phyloP scores from a whole-genome alignment of 2,797 vertebrate species.

The Sebastes glaucus region DNA sequence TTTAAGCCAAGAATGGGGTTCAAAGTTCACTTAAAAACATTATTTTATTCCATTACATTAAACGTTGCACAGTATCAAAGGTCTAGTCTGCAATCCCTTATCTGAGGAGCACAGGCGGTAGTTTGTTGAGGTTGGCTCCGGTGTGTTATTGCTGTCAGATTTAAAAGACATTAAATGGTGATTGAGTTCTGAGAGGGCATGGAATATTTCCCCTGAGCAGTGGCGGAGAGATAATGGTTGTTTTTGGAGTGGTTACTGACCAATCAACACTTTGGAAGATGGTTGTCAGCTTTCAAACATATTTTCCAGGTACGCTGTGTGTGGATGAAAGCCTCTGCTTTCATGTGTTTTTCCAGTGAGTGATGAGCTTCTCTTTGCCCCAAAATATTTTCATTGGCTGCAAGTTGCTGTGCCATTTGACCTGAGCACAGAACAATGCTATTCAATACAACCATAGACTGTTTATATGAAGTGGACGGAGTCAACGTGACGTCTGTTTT shows the following conservation, averaged over 20 bases:
- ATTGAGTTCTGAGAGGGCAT: constrained; percentile 5
- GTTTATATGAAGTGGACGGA: no score
- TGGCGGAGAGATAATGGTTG: constrained; percentile 24
- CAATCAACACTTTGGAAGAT: constrained; percentile 37
- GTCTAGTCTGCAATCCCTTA: constrained; percentile 14
- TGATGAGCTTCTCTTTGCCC: constrained; percentile 25
- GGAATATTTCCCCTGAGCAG: constrained; percentile 16
- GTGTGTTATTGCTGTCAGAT: neutral
- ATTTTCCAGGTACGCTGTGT: constrained; percentile 45
- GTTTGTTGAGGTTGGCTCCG: constrained; percentile 40
- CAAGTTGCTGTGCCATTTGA: constrained; percentile 15
- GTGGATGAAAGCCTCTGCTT: constrained; percentile 7
- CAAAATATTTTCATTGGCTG: constrained; percentile 65
- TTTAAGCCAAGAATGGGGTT: neutral
- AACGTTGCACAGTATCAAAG: constrained; percentile 2
- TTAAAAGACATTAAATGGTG: constrained; percentile 26
- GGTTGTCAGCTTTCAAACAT: constrained; percentile 29
- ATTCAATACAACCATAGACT: neutral
- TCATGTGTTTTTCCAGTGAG: constrained; percentile 38
- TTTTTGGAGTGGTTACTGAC: constrained; percentile 38
- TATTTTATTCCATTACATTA: neutral
- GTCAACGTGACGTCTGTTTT: no score
- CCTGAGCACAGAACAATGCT: constrained; percentile 7
- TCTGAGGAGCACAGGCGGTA: constrained; percentile 12
- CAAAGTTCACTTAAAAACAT: neutral